phyloP scores from a whole-genome alignment of 2,888 invertebrate species.

The Gandaritis pyraliata region DNA sequence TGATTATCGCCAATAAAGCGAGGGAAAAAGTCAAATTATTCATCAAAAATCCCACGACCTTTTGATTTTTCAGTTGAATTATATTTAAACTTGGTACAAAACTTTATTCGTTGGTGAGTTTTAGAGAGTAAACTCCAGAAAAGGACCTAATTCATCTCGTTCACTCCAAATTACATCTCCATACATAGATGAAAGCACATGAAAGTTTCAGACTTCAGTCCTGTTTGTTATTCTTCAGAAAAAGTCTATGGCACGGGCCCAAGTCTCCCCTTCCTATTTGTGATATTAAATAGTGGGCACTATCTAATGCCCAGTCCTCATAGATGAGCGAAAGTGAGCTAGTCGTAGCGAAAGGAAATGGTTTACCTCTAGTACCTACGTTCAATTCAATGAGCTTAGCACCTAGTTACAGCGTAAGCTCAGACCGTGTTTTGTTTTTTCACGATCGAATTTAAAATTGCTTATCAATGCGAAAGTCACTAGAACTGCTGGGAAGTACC shows the following conservation, averaged over 20 bases:
- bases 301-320: constrained; percentile 46
- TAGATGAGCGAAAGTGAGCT: neutral
- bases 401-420: neutral
- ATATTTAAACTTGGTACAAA: too few species aligned
- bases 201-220: constrained; percentile 12
- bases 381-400: neutral
- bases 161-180: constrained; percentile 2
- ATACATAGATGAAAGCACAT: constrained; percentile 7
- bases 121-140: neutral
- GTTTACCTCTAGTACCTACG: too few species aligned
- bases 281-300: constrained; percentile 73
- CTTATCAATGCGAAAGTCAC: too few species aligned
- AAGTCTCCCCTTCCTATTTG: constrained; percentile 52
- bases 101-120: neutral
- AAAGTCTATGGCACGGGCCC: constrained; percentile 56
- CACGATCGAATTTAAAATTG: too few species aligned
- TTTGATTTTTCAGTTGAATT: too few species aligned
- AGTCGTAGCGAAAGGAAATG: neutral
- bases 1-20: too few species aligned
- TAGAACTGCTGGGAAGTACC: too few species aligned
- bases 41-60: too few species aligned
- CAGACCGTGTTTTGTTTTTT: neutral
- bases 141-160: neutral
- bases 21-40: too few species aligned
- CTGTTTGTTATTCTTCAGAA: constrained; percentile 19